Evolutionary conservation across 2,888 invertebrate species (phyloP).

Genomic region (Subacronicta megacephala): DNA sequence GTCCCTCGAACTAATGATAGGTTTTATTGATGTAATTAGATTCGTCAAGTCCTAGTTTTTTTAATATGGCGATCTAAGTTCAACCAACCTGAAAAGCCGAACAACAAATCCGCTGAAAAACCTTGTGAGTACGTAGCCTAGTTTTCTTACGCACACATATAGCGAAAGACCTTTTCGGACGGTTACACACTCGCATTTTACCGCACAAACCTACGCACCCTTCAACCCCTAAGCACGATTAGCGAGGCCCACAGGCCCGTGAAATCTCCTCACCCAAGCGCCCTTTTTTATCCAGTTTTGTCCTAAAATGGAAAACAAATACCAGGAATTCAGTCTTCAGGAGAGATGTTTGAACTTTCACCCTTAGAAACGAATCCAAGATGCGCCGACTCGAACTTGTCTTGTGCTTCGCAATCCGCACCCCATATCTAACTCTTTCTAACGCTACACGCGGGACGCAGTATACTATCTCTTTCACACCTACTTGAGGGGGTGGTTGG

Average conservation of each 20-base stretch:
- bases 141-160: conserved; percentile 53
- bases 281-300: conserved; percentile 89
- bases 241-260: conserved; percentile 63
- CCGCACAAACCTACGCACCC: conserved; percentile 68
- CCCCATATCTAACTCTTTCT: conserved; percentile 81
- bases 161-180: conserved; percentile 23
- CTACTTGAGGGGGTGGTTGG: conserved; percentile 76
- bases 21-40: too few relatives aligned
- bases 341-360: conserved; percentile 75
- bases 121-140: conserved; percentile 13
- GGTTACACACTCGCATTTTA: conserved; percentile 36
- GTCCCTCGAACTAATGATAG: too few relatives aligned
- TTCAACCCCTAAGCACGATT: conserved; percentile 69
- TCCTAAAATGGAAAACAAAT: conserved; percentile 90
- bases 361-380: conserved; percentile 83
- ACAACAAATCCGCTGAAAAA: conserved; percentile 1
- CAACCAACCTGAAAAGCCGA: not conserved
- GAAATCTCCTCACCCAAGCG: conserved; percentile 65
- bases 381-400: conserved; percentile 84
- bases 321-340: conserved; percentile 79
- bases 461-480: conserved; percentile 72
- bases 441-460: conserved; percentile 59
- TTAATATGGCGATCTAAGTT: too few relatives aligned
- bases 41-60: too few relatives aligned
- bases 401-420: conserved; percentile 71